Evolutionary conservation across 2,797 vertebrate species (phyloP).

Genomic region (Lycodopsis pacificus): DNA sequence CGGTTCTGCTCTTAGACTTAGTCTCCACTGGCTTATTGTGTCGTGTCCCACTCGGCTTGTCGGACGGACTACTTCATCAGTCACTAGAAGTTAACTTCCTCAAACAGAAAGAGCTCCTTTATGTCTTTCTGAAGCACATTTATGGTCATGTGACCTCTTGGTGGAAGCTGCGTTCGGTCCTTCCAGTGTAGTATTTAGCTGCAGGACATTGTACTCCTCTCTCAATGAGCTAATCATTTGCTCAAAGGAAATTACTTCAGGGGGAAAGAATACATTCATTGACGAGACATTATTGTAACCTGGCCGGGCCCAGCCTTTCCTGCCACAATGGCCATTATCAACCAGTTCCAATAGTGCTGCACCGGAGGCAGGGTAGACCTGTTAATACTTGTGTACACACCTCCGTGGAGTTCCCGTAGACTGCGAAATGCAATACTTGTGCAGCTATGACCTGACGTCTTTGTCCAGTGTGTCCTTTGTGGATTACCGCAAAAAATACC

Average conservation of each 20-base stretch:
- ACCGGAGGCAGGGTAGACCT: slow-evolving; percentile 49
- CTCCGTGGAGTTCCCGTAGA: slow-evolving; percentile 40
- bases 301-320: slow-evolving; percentile 43
- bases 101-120: background rate
- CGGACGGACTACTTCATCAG: slow-evolving; percentile 21
- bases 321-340: slow-evolving; percentile 58
- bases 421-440: slow-evolving; percentile 46
- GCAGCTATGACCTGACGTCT: slow-evolving; percentile 53
- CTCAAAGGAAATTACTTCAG: slow-evolving; percentile 40
- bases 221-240: slow-evolving; percentile 40
- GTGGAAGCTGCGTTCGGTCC: background rate
- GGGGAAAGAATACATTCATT: slow-evolving; percentile 34
- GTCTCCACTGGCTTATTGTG: slow-evolving; percentile 29
- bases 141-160: background rate
- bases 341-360: slow-evolving; percentile 46
- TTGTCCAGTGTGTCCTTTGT: slow-evolving; percentile 41
- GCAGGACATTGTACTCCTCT: slow-evolving; percentile 13
- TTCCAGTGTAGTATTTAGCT: slow-evolving; percentile 29
- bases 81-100: slow-evolving; percentile 2
- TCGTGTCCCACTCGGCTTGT: slow-evolving; percentile 12
- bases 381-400: slow-evolving; percentile 50
- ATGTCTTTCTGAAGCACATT: background rate
- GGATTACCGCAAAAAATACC: slow-evolving; percentile 3
- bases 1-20: background rate
- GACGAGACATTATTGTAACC: slow-evolving; percentile 39